Conservation (phyloP, 2,888 invertebrate genomes). For the Ophion costatus region DNA sequence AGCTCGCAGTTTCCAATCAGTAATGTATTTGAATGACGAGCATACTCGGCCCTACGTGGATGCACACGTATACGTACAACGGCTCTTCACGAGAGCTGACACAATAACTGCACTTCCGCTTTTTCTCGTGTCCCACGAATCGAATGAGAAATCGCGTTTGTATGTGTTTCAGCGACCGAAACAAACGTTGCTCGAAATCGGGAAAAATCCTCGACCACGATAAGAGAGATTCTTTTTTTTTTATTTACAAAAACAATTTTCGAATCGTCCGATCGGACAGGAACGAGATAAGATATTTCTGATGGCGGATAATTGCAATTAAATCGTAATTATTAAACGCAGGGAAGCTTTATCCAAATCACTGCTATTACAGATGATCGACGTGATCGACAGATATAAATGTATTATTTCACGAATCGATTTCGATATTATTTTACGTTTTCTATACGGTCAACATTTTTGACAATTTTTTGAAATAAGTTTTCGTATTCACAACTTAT, state of each 20-base stretch:
- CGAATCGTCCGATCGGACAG: neutral
- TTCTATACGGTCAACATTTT: no score
- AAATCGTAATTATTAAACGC: neutral
- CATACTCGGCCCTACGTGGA: neutral
- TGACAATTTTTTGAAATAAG: no score
- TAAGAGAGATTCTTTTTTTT: neutral
- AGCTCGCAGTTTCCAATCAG: slow-evolving; percentile 63
- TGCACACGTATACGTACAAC: neutral
- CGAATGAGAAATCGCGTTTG: neutral
- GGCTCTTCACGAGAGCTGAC: slow-evolving; percentile 12
- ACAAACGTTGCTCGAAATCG: neutral
- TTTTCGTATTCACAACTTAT: no score
- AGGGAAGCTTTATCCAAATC: neutral
- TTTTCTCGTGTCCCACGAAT: neutral
- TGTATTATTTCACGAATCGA: neutral
- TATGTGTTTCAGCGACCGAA: neutral
- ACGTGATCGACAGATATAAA: neutral
- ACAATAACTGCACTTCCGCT: slow-evolving; percentile 2
- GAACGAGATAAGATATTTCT: neutral
- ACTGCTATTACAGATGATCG: neutral
- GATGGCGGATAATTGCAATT: neutral
- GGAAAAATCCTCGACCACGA: neutral
- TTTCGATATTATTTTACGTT: no score
- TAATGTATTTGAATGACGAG: slow-evolving; percentile 53
- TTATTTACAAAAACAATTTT: neutral